Evolutionary conservation across 1,140 invertebrate species (phyloP).

Genomic region (Galendromus occidentalis): DNA sequence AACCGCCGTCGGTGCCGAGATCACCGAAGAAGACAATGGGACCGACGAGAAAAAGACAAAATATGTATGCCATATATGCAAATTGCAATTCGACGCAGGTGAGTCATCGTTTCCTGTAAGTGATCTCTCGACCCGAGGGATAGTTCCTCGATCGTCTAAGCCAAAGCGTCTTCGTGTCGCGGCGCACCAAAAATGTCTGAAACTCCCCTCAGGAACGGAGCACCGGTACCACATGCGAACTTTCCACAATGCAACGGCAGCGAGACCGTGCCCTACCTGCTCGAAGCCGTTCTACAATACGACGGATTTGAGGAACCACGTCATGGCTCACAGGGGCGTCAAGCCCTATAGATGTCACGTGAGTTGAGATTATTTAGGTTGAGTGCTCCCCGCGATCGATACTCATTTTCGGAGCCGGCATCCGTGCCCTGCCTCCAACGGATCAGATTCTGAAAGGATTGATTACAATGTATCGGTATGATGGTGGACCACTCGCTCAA

Average conservation of each 20-base stretch:
- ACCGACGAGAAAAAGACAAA: background rate
- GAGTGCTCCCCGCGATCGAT: background rate
- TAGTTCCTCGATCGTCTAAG: too few relatives aligned
- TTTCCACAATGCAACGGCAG: constrained; percentile 4
- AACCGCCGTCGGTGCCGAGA: too few relatives aligned
- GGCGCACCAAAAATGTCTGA: too few relatives aligned
- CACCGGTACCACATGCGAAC: constrained; percentile 10
- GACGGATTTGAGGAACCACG: background rate
- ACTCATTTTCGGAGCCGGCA: too few relatives aligned
- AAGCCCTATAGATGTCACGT: constrained; percentile 7
- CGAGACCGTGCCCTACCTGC: background rate
- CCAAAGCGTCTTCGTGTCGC: too few relatives aligned
- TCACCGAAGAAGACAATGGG: background rate
- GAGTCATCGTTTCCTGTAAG: background rate
- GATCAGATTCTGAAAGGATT: too few relatives aligned
- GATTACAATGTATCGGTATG: too few relatives aligned
- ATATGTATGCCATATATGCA: background rate
- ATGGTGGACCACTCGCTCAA: too few relatives aligned
- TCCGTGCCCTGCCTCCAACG: too few relatives aligned
- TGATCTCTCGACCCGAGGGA: too few relatives aligned
- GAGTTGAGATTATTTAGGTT: background rate
- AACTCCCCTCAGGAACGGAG: background rate
- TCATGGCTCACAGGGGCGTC: constrained; percentile 1
- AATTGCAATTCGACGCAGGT: background rate
- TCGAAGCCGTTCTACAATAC: constrained; percentile 7